Evolutionary conservation across 2,888 invertebrate genomes (phyloP).

Genomic region (Hyalella azteca): DNA sequence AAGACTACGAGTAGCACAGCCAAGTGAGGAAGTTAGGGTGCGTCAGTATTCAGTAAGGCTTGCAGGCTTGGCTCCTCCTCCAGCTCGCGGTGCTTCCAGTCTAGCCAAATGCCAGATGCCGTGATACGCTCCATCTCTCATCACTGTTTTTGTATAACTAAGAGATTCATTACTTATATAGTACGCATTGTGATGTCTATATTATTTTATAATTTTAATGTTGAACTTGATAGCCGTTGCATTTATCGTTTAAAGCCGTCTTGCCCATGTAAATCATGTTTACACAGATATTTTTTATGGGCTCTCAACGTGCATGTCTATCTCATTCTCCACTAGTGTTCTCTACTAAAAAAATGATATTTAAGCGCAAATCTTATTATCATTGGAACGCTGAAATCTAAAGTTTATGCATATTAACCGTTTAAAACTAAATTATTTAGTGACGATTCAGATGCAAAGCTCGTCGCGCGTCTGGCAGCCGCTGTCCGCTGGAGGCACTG

Average conservation of each 20-base stretch:
- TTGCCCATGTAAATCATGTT: too few relatives aligned
- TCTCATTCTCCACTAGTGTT: too few relatives aligned
- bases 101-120: background rate
- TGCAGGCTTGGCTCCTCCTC: background rate
- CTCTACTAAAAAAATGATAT: too few relatives aligned
- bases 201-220: too few relatives aligned
- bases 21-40: background rate
- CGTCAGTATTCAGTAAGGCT: background rate
- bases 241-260: too few relatives aligned
- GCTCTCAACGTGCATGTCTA: too few relatives aligned
- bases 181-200: too few relatives aligned
- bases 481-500: constrained; percentile 9
- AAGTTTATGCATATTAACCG: background rate
- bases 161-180: too few relatives aligned
- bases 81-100: background rate
- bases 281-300: too few relatives aligned
- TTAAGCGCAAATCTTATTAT: constrained; percentile 2
- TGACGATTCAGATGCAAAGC: background rate
- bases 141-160: background rate
- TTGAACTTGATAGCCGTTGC: too few relatives aligned
- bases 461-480: constrained; percentile 24
- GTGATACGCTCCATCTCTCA: background rate
- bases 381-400: background rate
- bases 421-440: background rate
- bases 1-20: too few relatives aligned